Evolutionary conservation across 2,113 vertebrate species (phyloP), one percentile per base, ranked within the genome.

Genomic region (Chitala chitala): DNA sequence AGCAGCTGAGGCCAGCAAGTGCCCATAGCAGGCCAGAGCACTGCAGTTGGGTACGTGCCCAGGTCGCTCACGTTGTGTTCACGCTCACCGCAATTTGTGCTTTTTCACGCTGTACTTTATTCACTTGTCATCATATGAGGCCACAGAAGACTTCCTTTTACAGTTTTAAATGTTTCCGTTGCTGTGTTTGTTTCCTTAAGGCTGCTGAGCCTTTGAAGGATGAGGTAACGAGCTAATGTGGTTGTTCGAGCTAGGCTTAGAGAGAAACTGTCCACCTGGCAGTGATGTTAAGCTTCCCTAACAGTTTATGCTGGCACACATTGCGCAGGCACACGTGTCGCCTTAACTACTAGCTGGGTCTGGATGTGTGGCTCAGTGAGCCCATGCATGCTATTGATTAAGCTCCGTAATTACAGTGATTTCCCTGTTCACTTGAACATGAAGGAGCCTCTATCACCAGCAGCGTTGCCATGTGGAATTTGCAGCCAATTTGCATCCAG

Each of bases 391-490:
- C 74, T 74, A 69, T 65, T 75, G 72, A 69, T 53, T 33, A 54
- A 77, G 70, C 54, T 50, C 63, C 56, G 61, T 74, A 77, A 77
- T 75, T 72, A 77, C 40, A 50, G 73, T 69, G 61, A 76, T 76
- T 76, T 69, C 58, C 40, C 40, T 61, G 71, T 61, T 72, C 55
- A 46, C 38, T 72, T 72, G 40, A 46, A 72, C 53, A 61, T 55
- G 58, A 72, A 71, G 54, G 54, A 42, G 15, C 51, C 54, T 42
- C 40, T 4, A 17, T 59, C 55, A 59, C 71, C 38, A 61, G 38
- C 36, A 31, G 24, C 13, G 55, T 44, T 59, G 71, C 54, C 24
- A 44, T 31, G 71, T 33, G 24, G 40, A 44, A 72, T 44, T 36
- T 22, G n/a, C 6, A 13, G 26, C 36, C 1, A 33, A 24, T 55